A percentile compares a stretch with the other conserved stretches of the same genome.
Evolutionary conservation across 2,113 vertebrate species (phyloP).

Genomic region (Daboia siamensis): DNA sequence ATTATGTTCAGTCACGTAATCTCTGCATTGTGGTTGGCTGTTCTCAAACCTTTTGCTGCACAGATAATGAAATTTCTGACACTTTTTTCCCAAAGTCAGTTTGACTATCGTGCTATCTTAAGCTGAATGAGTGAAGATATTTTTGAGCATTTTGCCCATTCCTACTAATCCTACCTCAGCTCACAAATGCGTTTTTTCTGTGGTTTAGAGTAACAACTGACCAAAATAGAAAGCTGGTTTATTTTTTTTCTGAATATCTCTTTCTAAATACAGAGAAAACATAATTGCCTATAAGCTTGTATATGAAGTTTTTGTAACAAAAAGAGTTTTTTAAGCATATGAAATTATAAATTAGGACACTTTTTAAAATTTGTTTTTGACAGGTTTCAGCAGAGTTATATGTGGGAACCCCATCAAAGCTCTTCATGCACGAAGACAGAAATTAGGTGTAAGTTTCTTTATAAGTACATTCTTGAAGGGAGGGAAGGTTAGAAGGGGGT

Average conservation of each 20-base stretch:
- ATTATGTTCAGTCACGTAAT: neutral
- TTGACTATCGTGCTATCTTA: neutral
- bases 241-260: neutral
- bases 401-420: slow-evolving; percentile 90
- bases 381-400: slow-evolving; percentile 81
- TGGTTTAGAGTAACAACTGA: neutral
- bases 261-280: neutral
- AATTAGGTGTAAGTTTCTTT: slow-evolving; percentile 73
- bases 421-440: slow-evolving; percentile 75
- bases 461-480: neutral
- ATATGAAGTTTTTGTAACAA: neutral
- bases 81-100: neutral
- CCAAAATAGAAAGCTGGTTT: neutral
- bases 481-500: neutral
- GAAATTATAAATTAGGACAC: neutral
- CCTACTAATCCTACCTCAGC: neutral
- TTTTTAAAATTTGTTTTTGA: slow-evolving; percentile 37
- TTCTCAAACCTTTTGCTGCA: neutral
- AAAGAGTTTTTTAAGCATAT: neutral
- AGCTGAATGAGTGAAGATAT: neutral
- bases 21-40: neutral
- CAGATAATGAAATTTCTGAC: neutral
- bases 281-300: neutral
- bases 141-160: neutral
- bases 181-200: neutral